These are phyloP conservation scores for Tangara arthus DNA, from an alignment of 2,797 vertebrate species.

Conservation along the genomic window DNA sequence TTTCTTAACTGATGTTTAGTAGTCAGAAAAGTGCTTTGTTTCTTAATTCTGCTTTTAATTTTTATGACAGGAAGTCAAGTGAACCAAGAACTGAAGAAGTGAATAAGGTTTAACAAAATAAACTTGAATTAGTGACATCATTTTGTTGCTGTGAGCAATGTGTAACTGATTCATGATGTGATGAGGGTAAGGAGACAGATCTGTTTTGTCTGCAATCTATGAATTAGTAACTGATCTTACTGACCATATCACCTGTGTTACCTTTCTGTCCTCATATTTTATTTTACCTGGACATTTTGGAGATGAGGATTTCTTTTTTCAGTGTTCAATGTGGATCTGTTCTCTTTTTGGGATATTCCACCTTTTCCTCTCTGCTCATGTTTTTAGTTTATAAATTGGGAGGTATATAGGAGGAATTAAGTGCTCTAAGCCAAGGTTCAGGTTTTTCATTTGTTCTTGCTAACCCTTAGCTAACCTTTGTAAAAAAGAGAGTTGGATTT, in stretches of 20 bases:
- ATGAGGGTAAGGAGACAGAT: not conserved
- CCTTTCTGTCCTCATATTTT: not conserved
- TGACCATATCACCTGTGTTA: not conserved
- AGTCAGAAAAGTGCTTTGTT: not conserved
- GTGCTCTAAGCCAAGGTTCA: not conserved
- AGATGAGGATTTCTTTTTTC: not conserved
- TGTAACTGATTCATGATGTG: not conserved
- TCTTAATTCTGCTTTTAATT: not conserved
- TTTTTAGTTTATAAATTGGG: not conserved
- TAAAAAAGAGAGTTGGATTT: not conserved
- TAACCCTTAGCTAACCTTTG: not conserved
- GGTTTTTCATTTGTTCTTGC: not conserved
- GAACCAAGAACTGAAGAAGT: not conserved
- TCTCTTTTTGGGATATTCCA: not conserved
- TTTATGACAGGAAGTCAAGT: not conserved
- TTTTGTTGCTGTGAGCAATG: not conserved
- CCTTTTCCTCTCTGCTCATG: accelerated
- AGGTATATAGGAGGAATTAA: not conserved
- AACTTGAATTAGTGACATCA: not conserved
- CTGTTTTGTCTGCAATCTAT: not conserved
- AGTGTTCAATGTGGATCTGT: not conserved
- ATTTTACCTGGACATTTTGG: not conserved
- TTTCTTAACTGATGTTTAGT: not conserved
- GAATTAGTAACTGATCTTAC: not conserved
- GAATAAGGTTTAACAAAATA: conserved; percentile 16